These are phyloP conservation scores for Brachynemurus nebulosus DNA, from an alignment of 2,888 invertebrate genomes.

Conservation along the genomic window DNA sequence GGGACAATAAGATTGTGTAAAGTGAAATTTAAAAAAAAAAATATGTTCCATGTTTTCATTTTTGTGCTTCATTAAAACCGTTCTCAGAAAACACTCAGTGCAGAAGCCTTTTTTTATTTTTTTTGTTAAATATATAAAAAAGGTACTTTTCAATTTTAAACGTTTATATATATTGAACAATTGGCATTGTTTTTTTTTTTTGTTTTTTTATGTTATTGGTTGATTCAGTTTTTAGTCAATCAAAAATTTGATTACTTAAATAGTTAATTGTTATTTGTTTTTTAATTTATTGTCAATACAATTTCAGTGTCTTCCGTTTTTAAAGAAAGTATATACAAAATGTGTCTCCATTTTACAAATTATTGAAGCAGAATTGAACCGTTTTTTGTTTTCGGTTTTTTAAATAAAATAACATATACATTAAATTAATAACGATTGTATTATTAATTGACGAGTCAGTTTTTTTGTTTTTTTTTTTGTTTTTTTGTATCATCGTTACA, in stretches of 20 bases:
- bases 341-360: background rate
- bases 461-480: background rate
- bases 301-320: slow-evolving; percentile 2
- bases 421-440: background rate
- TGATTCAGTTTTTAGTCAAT: background rate
- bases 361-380: background rate
- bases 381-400: no score
- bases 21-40: no score
- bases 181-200: background rate
- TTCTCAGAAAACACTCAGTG: no score
- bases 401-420: slow-evolving; percentile 1
- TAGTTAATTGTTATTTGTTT: background rate
- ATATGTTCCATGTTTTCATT: no score
- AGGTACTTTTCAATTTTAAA: no score
- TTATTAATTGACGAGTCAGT: background rate
- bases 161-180: no score
- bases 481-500: background rate
- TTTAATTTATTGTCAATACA: slow-evolving; percentile 1
- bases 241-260: background rate
- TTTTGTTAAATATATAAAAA: no score
- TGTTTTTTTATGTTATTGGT: background rate
- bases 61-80: no score
- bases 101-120: no score
- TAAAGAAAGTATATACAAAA: background rate
- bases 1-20: slow-evolving; percentile 2